A percentile compares a stretch with the other conserved stretches of the same genome.
phyloP scores from a whole-genome alignment of 53 echinoderm and acorn worm species.

The Apostichopus leukothele region DNA sequence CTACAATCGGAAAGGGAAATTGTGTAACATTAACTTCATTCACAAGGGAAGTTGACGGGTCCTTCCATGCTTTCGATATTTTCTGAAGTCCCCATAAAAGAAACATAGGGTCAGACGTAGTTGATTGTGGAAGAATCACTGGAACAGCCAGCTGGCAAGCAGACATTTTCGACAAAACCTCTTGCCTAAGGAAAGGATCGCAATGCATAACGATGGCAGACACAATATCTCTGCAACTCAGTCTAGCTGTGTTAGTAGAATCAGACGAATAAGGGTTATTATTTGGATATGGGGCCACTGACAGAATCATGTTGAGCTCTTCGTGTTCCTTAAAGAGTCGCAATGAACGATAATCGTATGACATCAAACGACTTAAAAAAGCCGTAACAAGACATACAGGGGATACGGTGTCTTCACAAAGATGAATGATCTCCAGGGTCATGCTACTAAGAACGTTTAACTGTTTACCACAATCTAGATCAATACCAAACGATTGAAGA shows the following conservation, averaged over 20 bases:
- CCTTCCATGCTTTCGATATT: conserved; percentile 27
- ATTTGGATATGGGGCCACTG: not conserved
- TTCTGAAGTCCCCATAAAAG: conserved; percentile 21
- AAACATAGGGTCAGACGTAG: not conserved
- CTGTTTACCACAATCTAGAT: not conserved
- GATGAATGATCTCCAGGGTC: not conserved
- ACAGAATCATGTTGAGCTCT: not conserved
- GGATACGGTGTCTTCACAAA: not conserved
- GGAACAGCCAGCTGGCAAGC: conserved; percentile 50
- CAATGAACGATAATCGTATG: conserved; percentile 27
- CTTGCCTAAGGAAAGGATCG: conserved; percentile 46
- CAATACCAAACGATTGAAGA: not conserved
- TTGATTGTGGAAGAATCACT: not conserved
- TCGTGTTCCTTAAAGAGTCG: not conserved
- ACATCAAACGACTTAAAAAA: conserved; percentile 28
- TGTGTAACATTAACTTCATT: conserved; percentile 2
- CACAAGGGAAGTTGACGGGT: not conserved
- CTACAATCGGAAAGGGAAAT: conserved; percentile 15
- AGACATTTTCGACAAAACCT: conserved; percentile 41
- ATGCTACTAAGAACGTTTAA: conserved; percentile 8
- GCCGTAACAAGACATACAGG: not conserved
- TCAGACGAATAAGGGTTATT: not conserved
- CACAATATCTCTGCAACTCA: conserved; percentile 34
- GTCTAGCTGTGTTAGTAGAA: not conserved
- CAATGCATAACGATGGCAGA: conserved; percentile 18